Conservation (phyloP, 2,797 vertebrate species). For the Myoxocephalus aenaeus region DNA sequence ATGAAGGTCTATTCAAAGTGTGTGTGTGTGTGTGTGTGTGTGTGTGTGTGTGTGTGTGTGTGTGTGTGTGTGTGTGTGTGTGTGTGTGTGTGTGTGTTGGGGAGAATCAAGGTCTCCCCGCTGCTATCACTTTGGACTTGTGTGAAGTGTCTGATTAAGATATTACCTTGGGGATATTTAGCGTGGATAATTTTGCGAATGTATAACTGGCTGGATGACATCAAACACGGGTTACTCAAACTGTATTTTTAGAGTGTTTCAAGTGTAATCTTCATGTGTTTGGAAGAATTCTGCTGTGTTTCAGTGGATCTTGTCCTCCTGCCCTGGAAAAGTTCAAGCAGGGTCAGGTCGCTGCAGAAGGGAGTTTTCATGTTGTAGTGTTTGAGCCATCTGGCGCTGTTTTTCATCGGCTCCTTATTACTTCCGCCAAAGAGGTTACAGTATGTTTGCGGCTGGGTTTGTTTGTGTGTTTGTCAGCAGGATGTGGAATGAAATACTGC, state of each 20-base stretch:
- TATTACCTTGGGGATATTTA: conserved; percentile 46
- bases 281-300: background rate
- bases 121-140: conserved; percentile 31
- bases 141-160: conserved; percentile 40
- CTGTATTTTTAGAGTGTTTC: conserved; percentile 35
- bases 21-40: too few species aligned
- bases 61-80: too few species aligned
- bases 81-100: too few species aligned
- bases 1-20: conserved; percentile 65
- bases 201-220: conserved; percentile 17
- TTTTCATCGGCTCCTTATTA: background rate
- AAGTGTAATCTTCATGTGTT: conserved; percentile 23
- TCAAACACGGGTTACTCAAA: conserved; percentile 9
- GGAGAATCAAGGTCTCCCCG: conserved; percentile 40
- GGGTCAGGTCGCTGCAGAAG: conserved; percentile 17
- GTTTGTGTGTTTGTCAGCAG: background rate
- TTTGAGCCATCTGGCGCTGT: conserved; percentile 28
- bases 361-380: background rate
- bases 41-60: too few species aligned
- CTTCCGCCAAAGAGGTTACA: background rate
- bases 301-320: background rate
- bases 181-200: conserved; percentile 10
- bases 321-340: conserved; percentile 8
- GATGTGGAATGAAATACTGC: background rate
- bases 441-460: background rate